Conservation (phyloP, 2,888 invertebrate species). For the Celastrina argiolus region DNA sequence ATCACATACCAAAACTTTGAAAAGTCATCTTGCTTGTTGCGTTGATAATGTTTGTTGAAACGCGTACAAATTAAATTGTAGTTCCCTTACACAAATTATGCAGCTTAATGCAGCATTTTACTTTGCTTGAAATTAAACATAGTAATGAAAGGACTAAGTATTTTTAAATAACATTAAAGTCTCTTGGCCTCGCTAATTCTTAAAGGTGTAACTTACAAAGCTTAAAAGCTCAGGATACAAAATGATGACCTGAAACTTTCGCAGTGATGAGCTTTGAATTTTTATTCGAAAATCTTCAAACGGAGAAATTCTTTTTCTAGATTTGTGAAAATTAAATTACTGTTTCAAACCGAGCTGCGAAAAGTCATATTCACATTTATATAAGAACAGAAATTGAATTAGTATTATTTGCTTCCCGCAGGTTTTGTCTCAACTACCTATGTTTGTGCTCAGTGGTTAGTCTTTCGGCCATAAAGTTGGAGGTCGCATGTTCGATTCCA, state of each 20-base stretch:
- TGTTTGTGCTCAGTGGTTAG: too few species aligned
- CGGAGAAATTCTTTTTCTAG: conserved; percentile 28
- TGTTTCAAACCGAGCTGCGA: not conserved
- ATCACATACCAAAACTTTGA: not conserved
- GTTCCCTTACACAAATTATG: not conserved
- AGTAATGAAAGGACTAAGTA: conserved; percentile 11
- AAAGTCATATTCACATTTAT: conserved; percentile 13
- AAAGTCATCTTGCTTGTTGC: not conserved
- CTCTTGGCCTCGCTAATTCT: conserved; percentile 7
- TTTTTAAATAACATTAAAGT: conserved; percentile 19
- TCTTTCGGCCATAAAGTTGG: too few species aligned
- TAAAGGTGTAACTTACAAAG: conserved; percentile 20
- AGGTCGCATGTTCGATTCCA: too few species aligned
- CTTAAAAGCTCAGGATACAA: conserved; percentile 17
- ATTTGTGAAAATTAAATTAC: conserved; percentile 16
- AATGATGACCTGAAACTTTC: conserved; percentile 19
- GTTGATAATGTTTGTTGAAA: not conserved
- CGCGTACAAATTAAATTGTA: not conserved
- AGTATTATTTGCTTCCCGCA: not conserved
- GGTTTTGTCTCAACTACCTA: too few species aligned
- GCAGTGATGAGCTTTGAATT: conserved; percentile 8
- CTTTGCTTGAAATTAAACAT: not conserved
- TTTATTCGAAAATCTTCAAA: conserved; percentile 20
- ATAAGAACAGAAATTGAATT: conserved; percentile 1
- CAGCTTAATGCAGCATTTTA: not conserved